Evolutionary conservation across 2,113 vertebrate species (phyloP).

Genomic region (Malurus melanocephalus): DNA sequence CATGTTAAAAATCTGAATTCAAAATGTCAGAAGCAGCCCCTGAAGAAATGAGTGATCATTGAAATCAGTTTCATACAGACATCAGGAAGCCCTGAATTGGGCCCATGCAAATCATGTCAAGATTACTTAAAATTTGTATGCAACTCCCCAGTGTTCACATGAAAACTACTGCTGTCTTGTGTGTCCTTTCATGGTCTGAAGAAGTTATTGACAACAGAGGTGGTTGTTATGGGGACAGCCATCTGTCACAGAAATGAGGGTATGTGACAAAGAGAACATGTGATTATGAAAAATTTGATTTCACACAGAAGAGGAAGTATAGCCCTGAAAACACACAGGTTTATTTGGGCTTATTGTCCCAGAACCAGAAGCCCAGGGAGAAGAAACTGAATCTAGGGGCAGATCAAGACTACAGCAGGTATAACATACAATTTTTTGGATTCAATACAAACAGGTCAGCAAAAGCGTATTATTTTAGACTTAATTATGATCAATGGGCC

Average conservation of each 20-base stretch:
- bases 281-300: not conserved
- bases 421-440: not conserved
- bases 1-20: not conserved
- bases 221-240: not conserved
- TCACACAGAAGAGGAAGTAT: not conserved
- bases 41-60: not conserved
- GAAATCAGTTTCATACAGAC: not conserved
- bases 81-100: not conserved
- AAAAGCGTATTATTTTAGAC: slow-evolving; percentile 58
- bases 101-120: not conserved
- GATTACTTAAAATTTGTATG: not conserved
- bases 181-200: not conserved
- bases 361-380: not conserved
- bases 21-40: not conserved
- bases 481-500: slow-evolving; percentile 54
- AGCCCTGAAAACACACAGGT: not conserved
- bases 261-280: not conserved
- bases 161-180: not conserved
- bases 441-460: slow-evolving; percentile 34
- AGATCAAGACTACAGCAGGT: slow-evolving; percentile 1
- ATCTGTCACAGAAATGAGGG: not conserved
- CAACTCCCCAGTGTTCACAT: not conserved
- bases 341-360: not conserved
- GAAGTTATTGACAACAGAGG: not conserved
- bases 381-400: slow-evolving; percentile 21